Conservation (phyloP, 2,888 invertebrate species). For the Caradrina clavipalpis region DNA sequence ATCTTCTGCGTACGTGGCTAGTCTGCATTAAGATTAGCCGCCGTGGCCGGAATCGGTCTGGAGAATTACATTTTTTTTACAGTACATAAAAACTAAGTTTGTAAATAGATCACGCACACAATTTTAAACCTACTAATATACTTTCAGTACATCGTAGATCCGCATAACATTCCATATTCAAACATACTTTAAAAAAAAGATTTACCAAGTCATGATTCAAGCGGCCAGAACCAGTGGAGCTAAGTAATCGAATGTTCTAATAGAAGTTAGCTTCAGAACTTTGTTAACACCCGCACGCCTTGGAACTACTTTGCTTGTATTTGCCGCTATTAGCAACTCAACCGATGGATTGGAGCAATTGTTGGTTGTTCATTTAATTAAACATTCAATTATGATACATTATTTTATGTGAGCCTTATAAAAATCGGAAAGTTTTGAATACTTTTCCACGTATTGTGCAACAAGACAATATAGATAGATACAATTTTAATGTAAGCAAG, state of each 20-base stretch:
- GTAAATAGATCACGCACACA: neutral
- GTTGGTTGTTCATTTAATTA: conserved; percentile 7
- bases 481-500: too few species aligned
- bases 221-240: conserved; percentile 28
- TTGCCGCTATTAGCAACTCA: conserved; percentile 41
- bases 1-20: too few species aligned
- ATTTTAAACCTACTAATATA: neutral
- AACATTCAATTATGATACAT: neutral
- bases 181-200: conserved; percentile 13
- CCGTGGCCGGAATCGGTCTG: too few species aligned
- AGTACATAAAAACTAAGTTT: too few species aligned
- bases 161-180: neutral
- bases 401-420: neutral
- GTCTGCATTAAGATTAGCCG: too few species aligned
- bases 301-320: conserved; percentile 43
- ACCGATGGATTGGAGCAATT: conserved; percentile 42
- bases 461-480: neutral
- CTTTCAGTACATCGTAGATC: neutral
- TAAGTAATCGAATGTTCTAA: conserved; percentile 56
- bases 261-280: conserved; percentile 53
- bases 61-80: too few species aligned
- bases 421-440: neutral
- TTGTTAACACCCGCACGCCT: conserved; percentile 49
- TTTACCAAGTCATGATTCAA: conserved; percentile 28
- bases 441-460: neutral